phyloP scores from a whole-genome alignment of 2,797 vertebrate genomes.

The Calcarius lapponicus region DNA sequence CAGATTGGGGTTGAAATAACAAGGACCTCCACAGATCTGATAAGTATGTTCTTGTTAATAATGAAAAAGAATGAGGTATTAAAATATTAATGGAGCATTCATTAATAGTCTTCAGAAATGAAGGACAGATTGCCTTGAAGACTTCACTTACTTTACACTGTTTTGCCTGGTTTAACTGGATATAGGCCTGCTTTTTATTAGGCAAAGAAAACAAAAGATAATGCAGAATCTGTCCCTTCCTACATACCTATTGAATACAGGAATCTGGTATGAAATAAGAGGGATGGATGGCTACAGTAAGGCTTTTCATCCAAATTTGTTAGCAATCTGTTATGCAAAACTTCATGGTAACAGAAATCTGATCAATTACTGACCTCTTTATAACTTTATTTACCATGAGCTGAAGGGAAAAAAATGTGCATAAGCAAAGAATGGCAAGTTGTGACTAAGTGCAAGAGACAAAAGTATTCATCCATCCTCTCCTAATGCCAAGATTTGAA shows the following conservation, averaged over 20 bases:
- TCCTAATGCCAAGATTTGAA: conserved; percentile 73
- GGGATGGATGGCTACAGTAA: neutral
- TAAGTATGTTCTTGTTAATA: conserved; percentile 46
- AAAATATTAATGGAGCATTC: conserved; percentile 43
- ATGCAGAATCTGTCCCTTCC: neutral
- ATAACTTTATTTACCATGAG: conserved; percentile 37
- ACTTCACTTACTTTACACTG: neutral
- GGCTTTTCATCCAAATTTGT: conserved; percentile 19
- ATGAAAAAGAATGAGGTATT: neutral
- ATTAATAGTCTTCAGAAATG: conserved; percentile 33
- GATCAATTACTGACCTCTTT: conserved; percentile 20
- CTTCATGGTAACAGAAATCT: conserved; percentile 4
- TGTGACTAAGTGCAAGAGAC: conserved; percentile 55
- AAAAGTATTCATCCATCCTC: conserved; percentile 62
- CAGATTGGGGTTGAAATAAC: conserved; percentile 33
- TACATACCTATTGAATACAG: neutral
- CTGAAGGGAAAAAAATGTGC: neutral
- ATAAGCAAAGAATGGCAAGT: conserved; percentile 55
- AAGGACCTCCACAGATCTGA: conserved; percentile 26
- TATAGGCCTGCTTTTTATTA: neutral
- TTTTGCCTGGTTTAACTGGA: neutral
- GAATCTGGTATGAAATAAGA: neutral
- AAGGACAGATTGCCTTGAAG: conserved; percentile 22
- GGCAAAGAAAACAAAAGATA: neutral
- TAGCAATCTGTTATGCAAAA: conserved; percentile 40